Conservation (phyloP, 2,888 invertebrate genomes). For the Actias luna region DNA sequence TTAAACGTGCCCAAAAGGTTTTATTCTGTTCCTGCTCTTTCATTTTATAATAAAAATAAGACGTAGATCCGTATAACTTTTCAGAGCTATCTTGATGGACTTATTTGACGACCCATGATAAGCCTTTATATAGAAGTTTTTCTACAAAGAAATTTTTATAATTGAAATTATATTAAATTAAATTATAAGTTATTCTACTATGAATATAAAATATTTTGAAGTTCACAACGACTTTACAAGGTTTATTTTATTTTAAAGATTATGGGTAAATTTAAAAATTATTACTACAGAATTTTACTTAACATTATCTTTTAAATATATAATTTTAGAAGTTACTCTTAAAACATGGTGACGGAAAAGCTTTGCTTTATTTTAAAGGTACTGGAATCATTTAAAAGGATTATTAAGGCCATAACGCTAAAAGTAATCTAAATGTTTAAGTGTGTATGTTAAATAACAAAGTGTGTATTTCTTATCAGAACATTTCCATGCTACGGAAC, state of each 20-base stretch:
- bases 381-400: too few relatives aligned
- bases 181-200: neutral
- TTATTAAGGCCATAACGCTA: too few relatives aligned
- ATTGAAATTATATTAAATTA: neutral
- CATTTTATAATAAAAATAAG: slow-evolving; percentile 2
- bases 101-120: slow-evolving; percentile 10
- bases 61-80: neutral
- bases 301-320: too few relatives aligned
- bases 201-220: neutral
- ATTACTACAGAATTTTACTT: too few relatives aligned
- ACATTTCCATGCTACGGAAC: slow-evolving; percentile 57
- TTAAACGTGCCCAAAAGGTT: neutral
- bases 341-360: too few relatives aligned
- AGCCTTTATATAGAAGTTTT: neutral
- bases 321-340: too few relatives aligned
- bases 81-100: slow-evolving; percentile 6
- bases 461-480: slow-evolving; percentile 44
- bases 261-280: too few relatives aligned
- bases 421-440: too few relatives aligned
- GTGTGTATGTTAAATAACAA: neutral
- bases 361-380: too few relatives aligned
- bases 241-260: neutral
- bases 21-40: neutral
- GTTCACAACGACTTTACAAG: neutral
- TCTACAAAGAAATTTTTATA: neutral